Evolutionary conservation across 2,797 vertebrate species (phyloP).

Genomic region (Amblyopsis hoosieri): DNA sequence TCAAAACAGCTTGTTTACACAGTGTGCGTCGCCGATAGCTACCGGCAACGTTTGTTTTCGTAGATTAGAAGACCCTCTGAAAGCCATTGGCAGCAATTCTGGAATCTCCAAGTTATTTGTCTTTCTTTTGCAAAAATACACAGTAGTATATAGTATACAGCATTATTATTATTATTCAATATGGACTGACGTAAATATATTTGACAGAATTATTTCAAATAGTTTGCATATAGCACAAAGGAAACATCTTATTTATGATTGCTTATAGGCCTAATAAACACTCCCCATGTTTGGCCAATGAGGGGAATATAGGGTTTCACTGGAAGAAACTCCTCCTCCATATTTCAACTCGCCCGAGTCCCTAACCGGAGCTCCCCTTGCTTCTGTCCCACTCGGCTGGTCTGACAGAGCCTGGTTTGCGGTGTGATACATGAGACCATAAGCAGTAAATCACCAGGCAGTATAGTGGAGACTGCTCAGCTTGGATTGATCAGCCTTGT

Average conservation of each 20-base stretch:
- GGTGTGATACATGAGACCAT: slow-evolving; percentile 60
- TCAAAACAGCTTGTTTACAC: slow-evolving; percentile 69
- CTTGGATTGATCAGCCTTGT: slow-evolving; percentile 69
- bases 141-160: no score
- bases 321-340: slow-evolving; percentile 13
- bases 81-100: slow-evolving; percentile 13
- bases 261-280: slow-evolving; percentile 42
- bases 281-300: slow-evolving; percentile 19
- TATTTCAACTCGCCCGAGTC: slow-evolving; percentile 36
- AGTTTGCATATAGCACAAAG: no score
- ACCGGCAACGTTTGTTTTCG: background rate
- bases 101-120: no score
- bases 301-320: slow-evolving; percentile 21
- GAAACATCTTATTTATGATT: background rate
- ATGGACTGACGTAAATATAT: no score
- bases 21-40: slow-evolving; percentile 22
- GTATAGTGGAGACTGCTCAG: slow-evolving; percentile 55
- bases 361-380: slow-evolving; percentile 32
- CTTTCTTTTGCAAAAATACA: no score
- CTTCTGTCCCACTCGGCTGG: slow-evolving; percentile 20
- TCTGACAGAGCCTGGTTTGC: slow-evolving; percentile 41
- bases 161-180: no score
- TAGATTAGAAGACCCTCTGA: slow-evolving; percentile 2
- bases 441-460: slow-evolving; percentile 68
- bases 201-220: no score